Base-by-base conservation (phyloP, 2,113 vertebrate species). In the Aplodontia rufa region DNA sequence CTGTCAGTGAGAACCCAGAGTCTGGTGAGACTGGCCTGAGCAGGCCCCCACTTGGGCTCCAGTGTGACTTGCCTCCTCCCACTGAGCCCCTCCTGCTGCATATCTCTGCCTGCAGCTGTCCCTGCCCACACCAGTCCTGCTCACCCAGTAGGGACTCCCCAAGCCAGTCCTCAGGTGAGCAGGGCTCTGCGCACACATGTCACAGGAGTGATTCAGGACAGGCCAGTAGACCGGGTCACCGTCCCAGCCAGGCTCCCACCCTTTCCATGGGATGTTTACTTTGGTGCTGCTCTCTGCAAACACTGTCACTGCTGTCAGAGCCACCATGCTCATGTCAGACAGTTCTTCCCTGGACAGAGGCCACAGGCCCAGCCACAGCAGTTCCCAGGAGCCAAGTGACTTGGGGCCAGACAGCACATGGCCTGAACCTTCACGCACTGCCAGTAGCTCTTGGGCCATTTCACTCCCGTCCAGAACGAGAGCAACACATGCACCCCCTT, bases 381-480 rank as follows among this genome's bases (percentile, higher is more conserved):
- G 58, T 24, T 60, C 58, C 26, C 58, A 26, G 58, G 58, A 60
- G 3, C 58, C 58, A 26, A 12, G 24, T 26, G 58, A 8, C 8
- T 11, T 1, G 58, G 58, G 58, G 58, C 58, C 53, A 55, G 85
- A 58, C 19, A 0, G 13, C 62, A 14, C 3, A 24, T 17, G 24
- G 12, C 6, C 24, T 35, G 49, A 68, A 20, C 55, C n/a, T 30
- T 4, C 0, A 0, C 19, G 6, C 16, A 6, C 42, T 42, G 2
- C 42, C 17, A 8, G 14, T 9, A 0, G 17, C 30, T 64, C 47
- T 7, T 20, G 42, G 16, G 32, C 51, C 1, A 2, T 17, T 4
- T 9, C 5, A 22, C 42, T 37, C 16, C 16, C 14, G n/a, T n/a
- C 30, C 42, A 12, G 35, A 30, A 8, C 0, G 1, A 8, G 14